A percentile compares a stretch with the other conserved stretches of the same genome.
Evolutionary conservation across 2,888 invertebrate species (phyloP).

Genomic region (Helleia helle): DNA sequence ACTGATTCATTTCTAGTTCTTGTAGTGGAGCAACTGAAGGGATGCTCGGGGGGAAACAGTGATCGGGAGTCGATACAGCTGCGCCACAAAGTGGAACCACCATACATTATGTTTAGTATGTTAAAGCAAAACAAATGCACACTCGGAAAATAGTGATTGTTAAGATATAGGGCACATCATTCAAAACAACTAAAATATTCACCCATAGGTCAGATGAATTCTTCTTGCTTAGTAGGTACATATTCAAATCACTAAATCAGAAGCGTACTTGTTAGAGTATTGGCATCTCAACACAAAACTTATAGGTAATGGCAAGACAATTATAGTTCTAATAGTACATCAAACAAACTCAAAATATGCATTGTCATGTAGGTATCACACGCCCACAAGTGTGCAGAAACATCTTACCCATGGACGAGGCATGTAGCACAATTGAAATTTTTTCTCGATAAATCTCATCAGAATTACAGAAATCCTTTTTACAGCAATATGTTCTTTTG

Average conservation of each 20-base stretch:
- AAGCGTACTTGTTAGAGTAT: conserved; percentile 66
- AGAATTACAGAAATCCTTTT: conserved; percentile 59
- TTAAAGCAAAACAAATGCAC: conserved; percentile 73
- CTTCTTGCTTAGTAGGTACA: conserved; percentile 57
- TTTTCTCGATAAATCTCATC: conserved; percentile 47
- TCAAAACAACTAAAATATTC: conserved; percentile 49
- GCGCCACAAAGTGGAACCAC: conserved; percentile 70
- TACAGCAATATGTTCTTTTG: conserved; percentile 58
- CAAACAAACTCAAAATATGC: conserved; percentile 64
- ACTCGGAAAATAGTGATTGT: conserved; percentile 63
- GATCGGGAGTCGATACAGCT: conserved; percentile 85
- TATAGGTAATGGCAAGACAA: conserved; percentile 55
- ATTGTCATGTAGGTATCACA: conserved; percentile 49
- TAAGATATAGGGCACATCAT: conserved; percentile 61
- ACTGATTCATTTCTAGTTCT: conserved; percentile 83
- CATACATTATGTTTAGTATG: conserved; percentile 74
- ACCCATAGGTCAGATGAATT: conserved; percentile 29
- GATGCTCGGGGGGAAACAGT: conserved; percentile 85
- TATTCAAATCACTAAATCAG: conserved; percentile 63
- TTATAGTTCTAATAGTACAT: conserved; percentile 60
- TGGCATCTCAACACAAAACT: conserved; percentile 71
- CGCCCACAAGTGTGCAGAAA: conserved; percentile 44
- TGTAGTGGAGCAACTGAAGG: conserved; percentile 86
- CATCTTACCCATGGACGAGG: conserved; percentile 54
- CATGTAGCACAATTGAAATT: conserved; percentile 40